Percentiles rank a stretch among this genome's conserved stretches.
phyloP scores from a whole-genome alignment of 2,113 vertebrate species.

The Lagopus leucura region DNA sequence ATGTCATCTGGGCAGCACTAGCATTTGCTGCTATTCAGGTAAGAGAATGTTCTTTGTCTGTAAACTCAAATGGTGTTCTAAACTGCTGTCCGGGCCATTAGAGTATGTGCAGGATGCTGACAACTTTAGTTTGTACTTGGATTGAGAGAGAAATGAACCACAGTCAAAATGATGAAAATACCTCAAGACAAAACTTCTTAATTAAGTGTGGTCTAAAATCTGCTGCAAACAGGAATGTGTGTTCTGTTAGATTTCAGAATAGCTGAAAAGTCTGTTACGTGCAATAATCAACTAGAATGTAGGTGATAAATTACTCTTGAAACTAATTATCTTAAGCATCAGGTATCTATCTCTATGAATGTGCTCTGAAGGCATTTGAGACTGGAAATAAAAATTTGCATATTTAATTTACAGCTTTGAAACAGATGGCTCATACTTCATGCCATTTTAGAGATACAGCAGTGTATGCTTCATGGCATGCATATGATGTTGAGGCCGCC shows the following conservation, averaged over 20 bases:
- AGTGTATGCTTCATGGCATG: background rate
- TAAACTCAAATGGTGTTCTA: background rate
- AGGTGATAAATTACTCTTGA: background rate
- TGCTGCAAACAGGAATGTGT: background rate
- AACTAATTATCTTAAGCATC: background rate
- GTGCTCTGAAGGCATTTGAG: background rate
- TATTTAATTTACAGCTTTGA: background rate
- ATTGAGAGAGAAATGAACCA: background rate
- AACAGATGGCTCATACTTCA: background rate
- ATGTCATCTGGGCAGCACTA: constrained; percentile 95
- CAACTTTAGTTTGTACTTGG: background rate
- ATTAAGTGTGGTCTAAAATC: background rate
- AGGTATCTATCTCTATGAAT: background rate
- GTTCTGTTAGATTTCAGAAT: background rate
- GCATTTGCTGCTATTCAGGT: constrained; percentile 97
- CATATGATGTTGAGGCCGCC: background rate
- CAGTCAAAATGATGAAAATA: background rate
- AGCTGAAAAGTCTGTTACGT: background rate
- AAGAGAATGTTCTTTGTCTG: constrained; percentile 9
- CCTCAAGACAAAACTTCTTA: background rate
- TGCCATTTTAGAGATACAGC: background rate
- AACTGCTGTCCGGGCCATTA: background rate
- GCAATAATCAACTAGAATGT: background rate
- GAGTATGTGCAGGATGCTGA: background rate
- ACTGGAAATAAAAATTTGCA: background rate